Percentiles rank a stretch among this genome's conserved stretches.
These are phyloP conservation scores for Brachirus orientalis DNA, from an alignment of 2,113 vertebrate genomes.

Conservation along the genomic window DNA sequence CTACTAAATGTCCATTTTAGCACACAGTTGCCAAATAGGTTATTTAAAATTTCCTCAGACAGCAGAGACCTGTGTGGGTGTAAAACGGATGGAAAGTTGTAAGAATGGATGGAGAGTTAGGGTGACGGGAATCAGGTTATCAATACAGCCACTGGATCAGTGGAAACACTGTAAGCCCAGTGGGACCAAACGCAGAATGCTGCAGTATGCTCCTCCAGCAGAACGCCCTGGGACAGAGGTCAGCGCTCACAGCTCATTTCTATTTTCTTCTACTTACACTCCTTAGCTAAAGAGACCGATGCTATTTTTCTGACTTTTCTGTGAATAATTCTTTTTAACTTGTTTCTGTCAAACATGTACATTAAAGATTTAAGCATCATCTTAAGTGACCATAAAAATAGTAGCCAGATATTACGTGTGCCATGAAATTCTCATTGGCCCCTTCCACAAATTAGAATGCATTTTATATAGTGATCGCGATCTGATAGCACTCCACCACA, in stretches of 20 bases:
- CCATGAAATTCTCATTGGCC: background rate
- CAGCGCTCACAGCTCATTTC: constrained; percentile 41
- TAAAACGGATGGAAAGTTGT: constrained; percentile 34
- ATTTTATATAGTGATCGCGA: too few relatives aligned
- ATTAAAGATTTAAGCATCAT: too few relatives aligned
- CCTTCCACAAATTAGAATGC: too few relatives aligned
- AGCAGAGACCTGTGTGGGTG: background rate
- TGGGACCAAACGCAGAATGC: constrained; percentile 63
- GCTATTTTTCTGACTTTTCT: background rate
- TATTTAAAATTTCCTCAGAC: background rate
- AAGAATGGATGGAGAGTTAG: constrained; percentile 46
- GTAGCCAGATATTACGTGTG: background rate
- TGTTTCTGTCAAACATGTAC: background rate
- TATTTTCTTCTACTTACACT: background rate
- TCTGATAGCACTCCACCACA: too few relatives aligned
- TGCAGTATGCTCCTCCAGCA: constrained; percentile 61
- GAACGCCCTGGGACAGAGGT: constrained; percentile 51
- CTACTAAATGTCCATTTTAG: background rate
- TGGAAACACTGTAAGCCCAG: constrained; percentile 76
- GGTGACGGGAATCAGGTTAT: constrained; percentile 64
- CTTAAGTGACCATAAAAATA: background rate
- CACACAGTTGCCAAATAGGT: background rate
- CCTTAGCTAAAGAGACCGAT: too few relatives aligned
- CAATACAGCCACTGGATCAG: constrained; percentile 60
- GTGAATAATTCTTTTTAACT: background rate